These are phyloP conservation scores for Lepidothrix coronata DNA, from an alignment of 2,113 vertebrate species.

Conservation along the genomic window DNA sequence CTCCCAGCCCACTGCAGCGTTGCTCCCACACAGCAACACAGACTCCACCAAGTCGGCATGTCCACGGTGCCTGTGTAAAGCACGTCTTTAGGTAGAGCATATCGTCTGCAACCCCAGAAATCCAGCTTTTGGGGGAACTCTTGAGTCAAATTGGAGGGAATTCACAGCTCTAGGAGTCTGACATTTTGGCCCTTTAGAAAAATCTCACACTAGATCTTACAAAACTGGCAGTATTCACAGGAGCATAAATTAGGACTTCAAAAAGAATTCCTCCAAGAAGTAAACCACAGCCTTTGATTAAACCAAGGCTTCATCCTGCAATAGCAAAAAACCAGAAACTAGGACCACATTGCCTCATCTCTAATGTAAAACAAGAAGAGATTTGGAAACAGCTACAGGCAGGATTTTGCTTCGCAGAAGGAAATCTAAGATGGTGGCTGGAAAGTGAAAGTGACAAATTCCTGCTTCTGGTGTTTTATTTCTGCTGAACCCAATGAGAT, in stretches of 20 bases:
- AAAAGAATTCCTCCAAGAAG: not conserved
- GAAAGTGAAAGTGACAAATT: conserved; percentile 14
- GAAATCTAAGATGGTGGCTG: not conserved
- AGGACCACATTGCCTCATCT: not conserved
- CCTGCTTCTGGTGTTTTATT: not conserved
- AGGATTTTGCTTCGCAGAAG: not conserved
- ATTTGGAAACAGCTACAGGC: not conserved
- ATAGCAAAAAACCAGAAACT: not conserved
- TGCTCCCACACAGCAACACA: not conserved
- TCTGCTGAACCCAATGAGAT: not conserved
- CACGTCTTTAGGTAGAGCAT: not conserved
- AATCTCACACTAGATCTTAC: not conserved
- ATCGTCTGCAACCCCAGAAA: not conserved
- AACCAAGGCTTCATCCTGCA: not conserved
- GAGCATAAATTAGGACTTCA: conserved; percentile 8
- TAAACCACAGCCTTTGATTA: not conserved
- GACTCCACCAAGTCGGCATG: rapidly evolving
- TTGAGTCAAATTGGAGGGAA: not conserved
- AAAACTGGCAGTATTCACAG: not conserved
- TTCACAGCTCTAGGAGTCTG: not conserved
- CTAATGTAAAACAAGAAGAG: not conserved
- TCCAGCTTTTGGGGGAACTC: not conserved
- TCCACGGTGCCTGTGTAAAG: rapidly evolving
- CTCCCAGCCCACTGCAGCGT: not conserved
- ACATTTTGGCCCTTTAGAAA: not conserved